These are phyloP conservation scores for Craseonycteris thonglongyai DNA, from an alignment of 2,113 vertebrate species.

Conservation along the genomic window DNA sequence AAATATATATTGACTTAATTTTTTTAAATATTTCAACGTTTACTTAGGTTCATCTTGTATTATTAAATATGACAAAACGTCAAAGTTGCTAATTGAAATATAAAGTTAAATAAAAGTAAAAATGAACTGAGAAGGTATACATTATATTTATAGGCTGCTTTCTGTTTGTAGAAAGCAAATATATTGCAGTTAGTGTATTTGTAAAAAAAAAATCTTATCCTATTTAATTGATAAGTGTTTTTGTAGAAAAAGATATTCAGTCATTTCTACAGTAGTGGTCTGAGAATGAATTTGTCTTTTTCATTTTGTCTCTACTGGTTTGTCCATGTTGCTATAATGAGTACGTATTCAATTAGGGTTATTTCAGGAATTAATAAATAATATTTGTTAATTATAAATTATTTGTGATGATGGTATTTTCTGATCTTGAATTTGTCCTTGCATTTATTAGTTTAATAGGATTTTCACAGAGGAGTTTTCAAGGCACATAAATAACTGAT, in stretches of 20 bases:
- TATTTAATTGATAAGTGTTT: not conserved
- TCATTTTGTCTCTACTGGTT: not conserved
- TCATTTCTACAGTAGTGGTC: not conserved
- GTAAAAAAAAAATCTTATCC: not conserved
- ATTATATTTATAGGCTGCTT: constrained; percentile 27
- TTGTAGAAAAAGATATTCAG: not conserved
- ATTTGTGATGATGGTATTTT: constrained; percentile 5
- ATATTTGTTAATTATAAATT: not conserved
- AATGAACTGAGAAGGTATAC: not conserved
- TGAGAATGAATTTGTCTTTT: not conserved
- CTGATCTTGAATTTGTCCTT: not conserved
- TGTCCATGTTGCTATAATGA: not conserved
- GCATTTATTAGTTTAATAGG: not conserved
- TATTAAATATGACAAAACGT: not conserved
- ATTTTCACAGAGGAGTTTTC: not conserved
- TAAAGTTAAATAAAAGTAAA: not conserved
- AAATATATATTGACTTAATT: not conserved
- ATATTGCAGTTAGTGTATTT: not conserved
- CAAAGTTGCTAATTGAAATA: constrained; percentile 3
- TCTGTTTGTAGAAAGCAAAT: not conserved
- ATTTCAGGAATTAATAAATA: constrained; percentile 1
- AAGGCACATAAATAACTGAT: not conserved
- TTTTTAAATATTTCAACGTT: not conserved
- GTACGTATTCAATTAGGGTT: not conserved
- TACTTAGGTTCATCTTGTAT: not conserved